Conservation (phyloP, 2,113 vertebrate species). For the Orycteropus afer region DNA sequence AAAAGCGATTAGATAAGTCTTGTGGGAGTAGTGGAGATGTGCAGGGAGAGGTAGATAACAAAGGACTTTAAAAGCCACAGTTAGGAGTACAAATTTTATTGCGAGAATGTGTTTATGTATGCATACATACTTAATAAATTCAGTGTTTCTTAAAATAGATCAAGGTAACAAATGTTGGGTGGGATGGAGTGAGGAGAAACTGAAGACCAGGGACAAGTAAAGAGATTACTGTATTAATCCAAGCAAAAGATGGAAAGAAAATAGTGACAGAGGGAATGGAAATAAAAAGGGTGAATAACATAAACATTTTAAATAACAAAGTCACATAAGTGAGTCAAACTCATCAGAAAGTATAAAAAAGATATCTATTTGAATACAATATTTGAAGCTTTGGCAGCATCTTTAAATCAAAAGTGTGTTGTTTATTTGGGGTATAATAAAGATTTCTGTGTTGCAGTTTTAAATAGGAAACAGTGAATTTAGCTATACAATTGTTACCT, state of each 20-base stretch:
- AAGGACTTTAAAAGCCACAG: background rate
- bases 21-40: background rate
- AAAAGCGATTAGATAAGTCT: background rate
- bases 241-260: background rate
- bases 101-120: background rate
- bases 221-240: background rate
- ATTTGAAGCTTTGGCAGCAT: background rate
- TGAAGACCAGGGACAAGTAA: background rate
- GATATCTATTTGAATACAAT: background rate
- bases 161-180: background rate
- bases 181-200: background rate
- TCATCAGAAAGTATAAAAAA: background rate
- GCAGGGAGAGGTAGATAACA: background rate
- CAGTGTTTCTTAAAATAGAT: background rate
- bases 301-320: background rate
- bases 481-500: background rate
- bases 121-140: background rate
- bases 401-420: background rate
- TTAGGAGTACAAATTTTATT: constrained; percentile 9
- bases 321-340: background rate
- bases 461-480: background rate
- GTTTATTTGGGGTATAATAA: background rate
- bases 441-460: background rate
- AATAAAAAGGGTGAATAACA: background rate
- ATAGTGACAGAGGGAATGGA: background rate